Evolutionary conservation across 2,113 vertebrate species (phyloP).

Genomic region (Aegotheles bennettii): DNA sequence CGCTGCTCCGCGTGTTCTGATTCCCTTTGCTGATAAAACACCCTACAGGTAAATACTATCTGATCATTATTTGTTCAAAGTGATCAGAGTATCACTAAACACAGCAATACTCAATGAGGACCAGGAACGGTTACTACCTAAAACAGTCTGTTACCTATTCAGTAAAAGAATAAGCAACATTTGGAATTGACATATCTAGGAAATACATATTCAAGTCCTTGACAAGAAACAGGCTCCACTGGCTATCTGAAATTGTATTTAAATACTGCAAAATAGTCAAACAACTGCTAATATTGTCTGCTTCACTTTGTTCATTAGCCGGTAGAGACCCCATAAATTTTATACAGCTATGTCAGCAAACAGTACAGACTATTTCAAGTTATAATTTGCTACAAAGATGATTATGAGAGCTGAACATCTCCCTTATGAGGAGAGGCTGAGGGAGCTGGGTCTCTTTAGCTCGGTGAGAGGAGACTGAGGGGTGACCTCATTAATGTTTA

Average conservation of each 20-base stretch:
- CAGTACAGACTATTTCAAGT: not conserved
- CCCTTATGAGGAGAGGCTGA: too few species aligned
- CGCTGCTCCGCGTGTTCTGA: too few species aligned
- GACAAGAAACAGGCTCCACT: not conserved
- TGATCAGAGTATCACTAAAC: not conserved
- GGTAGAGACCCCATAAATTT: not conserved
- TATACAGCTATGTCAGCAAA: not conserved
- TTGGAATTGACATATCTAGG: not conserved
- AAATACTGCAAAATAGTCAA: not conserved
- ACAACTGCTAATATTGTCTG: not conserved
- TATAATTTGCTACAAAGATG: too few species aligned
- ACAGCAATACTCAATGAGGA: not conserved
- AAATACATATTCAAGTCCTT: not conserved
- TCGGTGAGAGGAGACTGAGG: too few species aligned
- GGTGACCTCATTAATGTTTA: too few species aligned
- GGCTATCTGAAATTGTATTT: not conserved
- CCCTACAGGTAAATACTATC: not conserved
- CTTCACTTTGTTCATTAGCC: not conserved
- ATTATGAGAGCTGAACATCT: too few species aligned
- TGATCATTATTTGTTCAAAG: not conserved
- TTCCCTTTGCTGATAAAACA: not conserved
- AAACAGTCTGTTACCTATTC: not conserved
- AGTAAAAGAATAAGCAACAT: not conserved
- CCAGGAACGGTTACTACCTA: not conserved
- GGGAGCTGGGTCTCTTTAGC: too few species aligned